Evolutionary conservation across 2,888 invertebrate species (phyloP).

Genomic region (Parochlus steinenii): DNA sequence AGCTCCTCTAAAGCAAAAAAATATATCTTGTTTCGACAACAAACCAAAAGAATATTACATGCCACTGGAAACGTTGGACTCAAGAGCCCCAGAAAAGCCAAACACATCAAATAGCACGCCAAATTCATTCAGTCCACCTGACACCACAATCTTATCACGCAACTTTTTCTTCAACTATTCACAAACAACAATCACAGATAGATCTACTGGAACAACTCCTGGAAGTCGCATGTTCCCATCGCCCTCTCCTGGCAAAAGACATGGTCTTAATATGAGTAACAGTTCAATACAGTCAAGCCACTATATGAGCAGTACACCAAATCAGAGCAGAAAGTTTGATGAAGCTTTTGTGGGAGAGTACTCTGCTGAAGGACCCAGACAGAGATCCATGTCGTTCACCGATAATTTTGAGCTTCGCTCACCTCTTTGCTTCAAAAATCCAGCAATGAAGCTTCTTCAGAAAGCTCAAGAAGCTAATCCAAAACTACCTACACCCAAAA

Average conservation of each 20-base stretch:
- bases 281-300: conserved; percentile 21
- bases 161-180: conserved; percentile 7
- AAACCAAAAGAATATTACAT: conserved; percentile 12
- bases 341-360: not conserved
- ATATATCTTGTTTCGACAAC: conserved; percentile 3
- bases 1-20: not conserved
- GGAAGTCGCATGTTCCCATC: conserved; percentile 4
- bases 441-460: not conserved
- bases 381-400: conserved; percentile 35
- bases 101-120: conserved; percentile 8
- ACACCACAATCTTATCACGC: conserved; percentile 2
- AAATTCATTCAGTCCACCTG: conserved; percentile 9
- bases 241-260: conserved; percentile 23
- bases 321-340: conserved; percentile 6
- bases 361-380: conserved; percentile 21
- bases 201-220: no score
- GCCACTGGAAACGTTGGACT: conserved; percentile 9
- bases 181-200: not conserved
- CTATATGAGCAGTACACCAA: no score
- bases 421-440: conserved; percentile 19
- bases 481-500: no score
- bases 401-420: conserved; percentile 29
- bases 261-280: conserved; percentile 22
- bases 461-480: no score
- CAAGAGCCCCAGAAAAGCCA: conserved; percentile 7